phyloP scores from a whole-genome alignment of 2,888 invertebrate species.

The Amorpha juglandis region DNA sequence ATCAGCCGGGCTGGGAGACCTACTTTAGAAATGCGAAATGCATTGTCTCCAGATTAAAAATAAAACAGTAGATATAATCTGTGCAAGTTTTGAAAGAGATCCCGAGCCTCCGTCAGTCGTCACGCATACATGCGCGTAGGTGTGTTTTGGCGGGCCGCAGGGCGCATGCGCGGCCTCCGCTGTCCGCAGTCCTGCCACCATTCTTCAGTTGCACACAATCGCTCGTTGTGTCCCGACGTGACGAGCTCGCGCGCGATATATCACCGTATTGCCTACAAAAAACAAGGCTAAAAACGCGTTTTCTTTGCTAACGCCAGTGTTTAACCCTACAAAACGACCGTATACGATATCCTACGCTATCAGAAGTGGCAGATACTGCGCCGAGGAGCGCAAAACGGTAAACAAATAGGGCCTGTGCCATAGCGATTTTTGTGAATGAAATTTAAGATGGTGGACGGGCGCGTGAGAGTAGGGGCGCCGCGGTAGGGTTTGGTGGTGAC shows the following conservation, averaged over 20 bases:
- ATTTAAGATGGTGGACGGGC: conserved; percentile 81
- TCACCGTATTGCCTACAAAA: conserved; percentile 68
- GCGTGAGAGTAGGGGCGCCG: conserved; percentile 59
- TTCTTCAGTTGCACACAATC: conserved; percentile 79
- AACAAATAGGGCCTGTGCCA: conserved; percentile 71
- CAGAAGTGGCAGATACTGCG: conserved; percentile 45
- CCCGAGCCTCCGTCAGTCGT: conserved; percentile 48
- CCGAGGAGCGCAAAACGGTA: conserved; percentile 70
- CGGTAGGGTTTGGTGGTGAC: conserved; percentile 38
- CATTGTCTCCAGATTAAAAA: conserved; percentile 33
- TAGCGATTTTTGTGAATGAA: conserved; percentile 83
- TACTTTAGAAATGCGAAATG: conserved; percentile 33
- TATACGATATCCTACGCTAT: conserved; percentile 40
- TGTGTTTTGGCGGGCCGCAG: conserved; percentile 80
- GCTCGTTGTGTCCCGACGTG: conserved; percentile 52
- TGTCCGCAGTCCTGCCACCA: conserved; percentile 82
- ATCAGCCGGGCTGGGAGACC: conserved; percentile 30
- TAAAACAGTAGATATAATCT: conserved; percentile 46
- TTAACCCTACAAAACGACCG: conserved; percentile 39
- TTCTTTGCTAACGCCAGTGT: conserved; percentile 48
- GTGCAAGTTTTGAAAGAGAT: conserved; percentile 68
- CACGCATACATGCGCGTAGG: conserved; percentile 80
- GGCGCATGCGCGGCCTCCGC: conserved; percentile 71
- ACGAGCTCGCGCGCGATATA: conserved; percentile 48
- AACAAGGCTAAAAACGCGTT: conserved; percentile 58